Evolutionary conservation across 2,888 invertebrate genomes (phyloP), one percentile per base, ranked within the genome.

Genomic region (Tetramorium bicarinatum): DNA sequence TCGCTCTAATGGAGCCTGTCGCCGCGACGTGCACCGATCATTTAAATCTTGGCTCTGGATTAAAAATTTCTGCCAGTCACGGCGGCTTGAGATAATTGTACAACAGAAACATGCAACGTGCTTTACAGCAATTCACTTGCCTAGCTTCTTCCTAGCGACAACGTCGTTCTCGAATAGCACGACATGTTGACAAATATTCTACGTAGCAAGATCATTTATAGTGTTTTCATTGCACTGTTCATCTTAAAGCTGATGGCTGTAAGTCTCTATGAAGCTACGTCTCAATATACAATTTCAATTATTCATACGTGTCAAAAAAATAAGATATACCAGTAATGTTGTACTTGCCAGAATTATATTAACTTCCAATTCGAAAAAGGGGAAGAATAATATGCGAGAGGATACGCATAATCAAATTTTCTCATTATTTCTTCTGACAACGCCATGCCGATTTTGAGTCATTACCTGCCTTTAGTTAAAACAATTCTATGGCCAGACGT

Each of bases 1-100:
- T 87, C 86, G 81, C 84, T 88, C 88, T 91, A 91, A 91, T 91
- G 90, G 90, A 91, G 87, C 86, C 91, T 87, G 90, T 91, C 89
- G 86, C 82, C 86, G 66, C 59, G 82, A 76, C 67, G 86, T 74
- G 81, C 76, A 61, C 59, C 54, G 82, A 91, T 89, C 90, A 87
- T 91, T 92, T 91, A 87, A 86, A 90, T 86, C 85, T 86, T 66
- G 56, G 64, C 81, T 77, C 67, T 62, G 67, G 83, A 80, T 87
- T 85, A 85, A 84, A 84, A 86, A 88, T 88, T 86, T 84, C 38
- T 81, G 82, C 85, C 69, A 86, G 87, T 84, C 87, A 87, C 80
- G 71, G 82, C 62, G 75, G 75, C 71, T 82, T 71, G 62, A 52
- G 82, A 47, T 82, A 69, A 85, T 87, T 85, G 80, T 77, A 80